Evolutionary conservation across 1,140 invertebrate species (phyloP).

Genomic region (Pectinophora gossypiella): DNA sequence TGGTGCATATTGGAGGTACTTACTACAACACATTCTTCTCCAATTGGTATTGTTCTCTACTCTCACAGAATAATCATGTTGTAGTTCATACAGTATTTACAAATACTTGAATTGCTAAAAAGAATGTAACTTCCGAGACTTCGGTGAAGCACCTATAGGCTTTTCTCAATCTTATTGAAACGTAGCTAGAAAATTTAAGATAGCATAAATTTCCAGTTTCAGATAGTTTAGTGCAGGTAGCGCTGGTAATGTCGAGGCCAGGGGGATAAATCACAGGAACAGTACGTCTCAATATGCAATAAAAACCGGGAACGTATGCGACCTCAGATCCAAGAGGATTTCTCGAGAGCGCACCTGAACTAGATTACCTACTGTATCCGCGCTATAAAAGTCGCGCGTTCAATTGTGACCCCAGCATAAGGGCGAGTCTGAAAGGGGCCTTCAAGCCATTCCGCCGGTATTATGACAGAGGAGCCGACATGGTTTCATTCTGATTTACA

Average conservation of each 20-base stretch:
- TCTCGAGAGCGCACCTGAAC: conserved; percentile 57
- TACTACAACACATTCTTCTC: too few relatives aligned
- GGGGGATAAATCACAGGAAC: conserved; percentile 55
- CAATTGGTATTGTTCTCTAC: too few relatives aligned
- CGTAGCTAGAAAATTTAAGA: too few relatives aligned
- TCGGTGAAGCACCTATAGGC: too few relatives aligned
- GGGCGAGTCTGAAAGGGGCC: conserved; percentile 46
- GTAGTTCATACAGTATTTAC: too few relatives aligned
- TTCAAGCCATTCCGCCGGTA: conserved; percentile 35
- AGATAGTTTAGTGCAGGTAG: too few relatives aligned
- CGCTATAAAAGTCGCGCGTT: conserved; percentile 58
- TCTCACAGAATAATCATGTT: too few relatives aligned
- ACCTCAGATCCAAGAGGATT: conserved; percentile 58
- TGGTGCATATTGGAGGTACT: too few relatives aligned
- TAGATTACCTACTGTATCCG: conserved; percentile 63
- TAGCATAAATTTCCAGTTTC: too few relatives aligned
- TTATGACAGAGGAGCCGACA: conserved; percentile 43
- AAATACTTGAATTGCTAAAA: too few relatives aligned
- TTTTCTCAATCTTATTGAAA: too few relatives aligned
- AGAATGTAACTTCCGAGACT: too few relatives aligned
- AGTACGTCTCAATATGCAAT: conserved; percentile 71
- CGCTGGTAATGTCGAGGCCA: not conserved
- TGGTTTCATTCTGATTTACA: conserved; percentile 47
- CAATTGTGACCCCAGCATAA: conserved; percentile 40
- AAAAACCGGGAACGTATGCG: conserved; percentile 62